phyloP scores from a whole-genome alignment of 2,113 vertebrate species.

The Anthoscopus minutus region DNA sequence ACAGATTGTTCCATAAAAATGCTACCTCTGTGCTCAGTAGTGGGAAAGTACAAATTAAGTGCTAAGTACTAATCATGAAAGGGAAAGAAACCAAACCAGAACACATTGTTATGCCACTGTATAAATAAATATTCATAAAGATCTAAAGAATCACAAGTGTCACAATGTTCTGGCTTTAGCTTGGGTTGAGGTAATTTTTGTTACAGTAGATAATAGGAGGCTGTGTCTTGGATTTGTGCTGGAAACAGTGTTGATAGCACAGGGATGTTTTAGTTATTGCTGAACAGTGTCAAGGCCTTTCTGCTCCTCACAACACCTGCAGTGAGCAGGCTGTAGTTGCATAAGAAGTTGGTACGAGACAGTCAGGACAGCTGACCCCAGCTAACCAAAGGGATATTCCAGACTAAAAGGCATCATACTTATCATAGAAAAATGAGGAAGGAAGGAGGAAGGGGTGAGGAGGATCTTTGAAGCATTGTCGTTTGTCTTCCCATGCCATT shows the following conservation, averaged over 20 bases:
- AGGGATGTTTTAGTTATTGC: neutral
- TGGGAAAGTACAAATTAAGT: neutral
- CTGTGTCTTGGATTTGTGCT: neutral
- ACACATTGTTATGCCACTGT: neutral
- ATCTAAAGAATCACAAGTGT: neutral
- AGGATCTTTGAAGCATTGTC: rapidly evolving
- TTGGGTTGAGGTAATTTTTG: neutral
- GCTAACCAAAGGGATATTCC: neutral
- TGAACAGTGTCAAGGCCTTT: neutral
- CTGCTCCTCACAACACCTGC: neutral
- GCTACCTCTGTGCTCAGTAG: neutral
- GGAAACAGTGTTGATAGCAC: neutral
- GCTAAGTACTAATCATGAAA: neutral
- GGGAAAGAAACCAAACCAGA: neutral
- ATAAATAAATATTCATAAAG: neutral
- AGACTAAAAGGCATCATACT: too few species aligned
- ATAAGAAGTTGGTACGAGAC: neutral
- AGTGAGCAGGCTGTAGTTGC: neutral
- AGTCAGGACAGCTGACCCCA: neutral
- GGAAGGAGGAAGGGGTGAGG: neutral
- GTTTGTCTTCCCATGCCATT: rapidly evolving
- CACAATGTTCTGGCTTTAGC: neutral
- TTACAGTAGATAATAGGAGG: neutral
- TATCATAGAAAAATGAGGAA: neutral
- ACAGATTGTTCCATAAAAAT: neutral